Conservation (phyloP, 2,113 vertebrate species). For the Notothenia rossii region DNA sequence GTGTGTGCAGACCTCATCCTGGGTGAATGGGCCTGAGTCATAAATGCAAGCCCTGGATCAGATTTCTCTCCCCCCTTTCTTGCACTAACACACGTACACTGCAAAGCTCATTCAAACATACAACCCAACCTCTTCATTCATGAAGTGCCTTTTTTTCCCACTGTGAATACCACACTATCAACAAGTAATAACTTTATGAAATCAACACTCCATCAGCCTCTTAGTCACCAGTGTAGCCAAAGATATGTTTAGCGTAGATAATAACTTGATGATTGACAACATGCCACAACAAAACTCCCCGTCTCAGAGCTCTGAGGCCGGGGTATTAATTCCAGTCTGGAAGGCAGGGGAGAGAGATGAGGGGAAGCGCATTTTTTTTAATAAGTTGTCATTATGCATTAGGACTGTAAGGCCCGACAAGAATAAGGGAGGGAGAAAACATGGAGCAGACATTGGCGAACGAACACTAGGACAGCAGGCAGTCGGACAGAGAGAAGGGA, state of each 20-base stretch:
- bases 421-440: constrained; percentile 34
- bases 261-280: constrained; percentile 72
- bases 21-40: constrained; percentile 75
- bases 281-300: constrained; percentile 73
- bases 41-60: constrained; percentile 72
- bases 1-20: constrained; percentile 60
- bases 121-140: constrained; percentile 60
- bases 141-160: constrained; percentile 3
- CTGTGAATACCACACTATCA: constrained; percentile 16
- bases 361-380: constrained; percentile 23
- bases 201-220: constrained; percentile 44
- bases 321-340: constrained; percentile 69
- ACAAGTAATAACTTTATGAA: constrained; percentile 49
- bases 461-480: constrained; percentile 26
- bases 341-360: constrained; percentile 20
- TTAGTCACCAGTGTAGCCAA: constrained; percentile 52
- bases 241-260: constrained; percentile 48
- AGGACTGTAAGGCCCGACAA: constrained; percentile 31
- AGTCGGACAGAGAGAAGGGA: neutral
- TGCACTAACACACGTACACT: constrained; percentile 51
- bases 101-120: constrained; percentile 54
- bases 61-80: constrained; percentile 61
- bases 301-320: constrained; percentile 40
- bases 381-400: constrained; percentile 60
- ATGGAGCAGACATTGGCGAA: constrained; percentile 31